Base-by-base conservation (phyloP, 2,113 vertebrate species). In the Anarhynchus alexandrinus region DNA sequence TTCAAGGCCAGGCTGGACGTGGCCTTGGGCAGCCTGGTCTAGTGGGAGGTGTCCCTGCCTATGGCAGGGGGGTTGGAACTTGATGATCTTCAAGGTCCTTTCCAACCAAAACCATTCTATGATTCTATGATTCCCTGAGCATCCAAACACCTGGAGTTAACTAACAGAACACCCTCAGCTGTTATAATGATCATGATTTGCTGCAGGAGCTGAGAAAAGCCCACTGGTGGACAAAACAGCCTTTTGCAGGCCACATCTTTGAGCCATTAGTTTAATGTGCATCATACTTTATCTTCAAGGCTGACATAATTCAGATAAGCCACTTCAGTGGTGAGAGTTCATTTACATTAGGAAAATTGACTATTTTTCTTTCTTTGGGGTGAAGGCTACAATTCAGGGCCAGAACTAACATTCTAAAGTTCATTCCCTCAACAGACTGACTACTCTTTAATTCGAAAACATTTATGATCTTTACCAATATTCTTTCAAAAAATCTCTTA, bases 341-440 rank as follows among this genome's bases (percentile, higher is more conserved):
- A 32, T 3, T 54, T 55, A 59, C 0, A 0, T 47, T 52, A 26
- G 15, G 22, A 77, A 83, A 73, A 83, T 0, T 2, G 34, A 73
- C 25, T 3, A 3, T 29, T 86, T 86, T 59, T 84, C 61, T 19
- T 86, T 69, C 51, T 73, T 70, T 84, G 6, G 14, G 14, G 26
- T 66, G 38, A 77, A 80, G 11, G 25, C 27, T 82, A 58, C 10
- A 62, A 51, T 49, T 82, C 42, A 66, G 51, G 38, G 20, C 9
- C 29, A 66, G 40, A 94, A 81, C 1, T 61, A 12, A 72, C 32
- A 26, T 9, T n/a, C 15, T 25, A 20, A 72, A 71, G 16, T 54
- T 82, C 5, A 51, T 42, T 67, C 40, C 57, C 34, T 81, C 42
- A 40, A 30, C 49, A 76, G 42, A 90, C 17, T 21, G 15, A 77